Base-by-base conservation (phyloP, 2,888 invertebrate genomes). In the Agriotes lineatus region DNA sequence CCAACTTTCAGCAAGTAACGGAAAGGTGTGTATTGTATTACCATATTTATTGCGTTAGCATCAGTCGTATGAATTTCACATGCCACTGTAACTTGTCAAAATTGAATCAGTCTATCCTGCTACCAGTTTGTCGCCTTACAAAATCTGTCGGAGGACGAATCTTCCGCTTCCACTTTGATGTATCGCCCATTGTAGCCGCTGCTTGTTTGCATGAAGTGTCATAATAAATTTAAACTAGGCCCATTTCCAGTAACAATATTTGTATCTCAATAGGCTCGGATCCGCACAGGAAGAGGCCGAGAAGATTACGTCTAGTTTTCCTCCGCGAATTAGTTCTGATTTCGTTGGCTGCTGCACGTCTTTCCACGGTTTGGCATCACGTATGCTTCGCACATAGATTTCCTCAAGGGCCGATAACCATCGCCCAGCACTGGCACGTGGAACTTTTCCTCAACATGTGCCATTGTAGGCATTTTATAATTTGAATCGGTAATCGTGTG, bases 381-480 rank as follows among this genome's bases (percentile, higher is more conserved):
- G 63, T 63, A 63, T 39, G 42, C 68, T 33, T 45, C 58, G 58
- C 62, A 59, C 63, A 54, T 44, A 59, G 63, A 68, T 68, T 65
- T 68, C 63, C 68, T 59, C 44, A 7, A 39, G 60, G 64, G 30
- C 44, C 68, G 52, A 68, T 68, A 63, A 63, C 58, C 54, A 66
- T 52, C 45, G 45, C 60, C 45, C 60, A 60, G 44, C 14, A 44
- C 2, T 33, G 30, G 60, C 54, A 60, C 66, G 66, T 66, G 66
- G 37, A 60, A 35, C 33, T 54, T 66, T 60, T 22, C 52, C 18
- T 16, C 52, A 52, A 45, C 37, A 20, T 19, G 30, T 19, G 25
- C n/a, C 22, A 30, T 44, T 5, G 12, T 56, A n/a, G 14, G 44
- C 14, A 19, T 63, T 54, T 56, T 45, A 63, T 44, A 56, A 63